A percentile compares a stretch with the other conserved stretches of the same genome.
phyloP scores from a whole-genome alignment of 2,888 invertebrate genomes.

The Tipula confusa region DNA sequence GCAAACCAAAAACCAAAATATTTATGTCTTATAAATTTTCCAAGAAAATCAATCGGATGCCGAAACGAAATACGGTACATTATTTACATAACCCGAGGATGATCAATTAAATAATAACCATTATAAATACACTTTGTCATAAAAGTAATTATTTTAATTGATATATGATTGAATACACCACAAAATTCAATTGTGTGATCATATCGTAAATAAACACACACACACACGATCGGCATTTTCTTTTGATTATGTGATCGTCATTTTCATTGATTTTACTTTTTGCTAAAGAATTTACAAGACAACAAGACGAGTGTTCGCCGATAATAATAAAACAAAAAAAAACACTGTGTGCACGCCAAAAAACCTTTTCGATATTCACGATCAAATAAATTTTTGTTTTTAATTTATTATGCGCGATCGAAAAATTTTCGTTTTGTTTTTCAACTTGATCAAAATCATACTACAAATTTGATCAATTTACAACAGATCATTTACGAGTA shows the following conservation, averaged over 20 bases:
- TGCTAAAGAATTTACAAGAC: background rate
- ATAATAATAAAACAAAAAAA: too few relatives aligned
- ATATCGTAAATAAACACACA: background rate
- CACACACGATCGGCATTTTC: background rate
- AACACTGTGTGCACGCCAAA: background rate
- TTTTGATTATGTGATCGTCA: background rate
- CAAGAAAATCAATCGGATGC: background rate
- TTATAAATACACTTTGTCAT: slow-evolving; percentile 16
- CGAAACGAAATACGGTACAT: background rate
- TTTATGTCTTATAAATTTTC: background rate
- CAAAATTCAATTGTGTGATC: background rate
- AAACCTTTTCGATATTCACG: background rate
- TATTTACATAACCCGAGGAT: slow-evolving; percentile 5
- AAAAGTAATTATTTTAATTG: background rate
- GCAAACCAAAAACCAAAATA: background rate
- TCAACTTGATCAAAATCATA: too few relatives aligned
- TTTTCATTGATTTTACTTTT: background rate
- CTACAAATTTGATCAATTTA: background rate
- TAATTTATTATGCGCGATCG: background rate
- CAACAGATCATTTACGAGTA: too few relatives aligned
- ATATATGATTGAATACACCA: background rate
- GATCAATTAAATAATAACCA: slow-evolving; percentile 16
- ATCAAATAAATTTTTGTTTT: background rate
- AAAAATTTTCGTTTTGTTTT: background rate
- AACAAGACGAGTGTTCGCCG: background rate